These are phyloP conservation scores for Diceros bicornis DNA, from an alignment of 2,797 vertebrate species.

Conservation along the genomic window DNA sequence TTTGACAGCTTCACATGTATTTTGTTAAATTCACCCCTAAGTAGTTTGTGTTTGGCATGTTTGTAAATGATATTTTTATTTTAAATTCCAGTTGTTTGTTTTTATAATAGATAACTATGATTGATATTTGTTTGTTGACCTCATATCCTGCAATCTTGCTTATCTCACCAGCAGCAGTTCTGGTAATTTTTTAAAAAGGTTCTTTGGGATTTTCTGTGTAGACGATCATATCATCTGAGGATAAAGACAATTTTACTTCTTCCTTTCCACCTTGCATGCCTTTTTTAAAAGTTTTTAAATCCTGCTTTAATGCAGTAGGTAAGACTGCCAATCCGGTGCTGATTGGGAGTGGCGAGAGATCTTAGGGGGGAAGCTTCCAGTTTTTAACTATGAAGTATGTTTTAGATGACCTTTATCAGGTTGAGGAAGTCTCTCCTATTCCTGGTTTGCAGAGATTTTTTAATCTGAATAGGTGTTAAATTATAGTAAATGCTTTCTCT, in stretches of 20 bases:
- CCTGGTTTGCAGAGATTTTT: background rate
- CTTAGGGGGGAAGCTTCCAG: background rate
- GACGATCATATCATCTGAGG: background rate
- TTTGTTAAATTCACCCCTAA: background rate
- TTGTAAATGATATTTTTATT: background rate
- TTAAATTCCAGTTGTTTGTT: background rate
- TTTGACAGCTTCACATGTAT: background rate
- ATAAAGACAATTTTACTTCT: background rate
- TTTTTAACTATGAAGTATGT: background rate
- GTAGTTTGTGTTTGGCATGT: background rate
- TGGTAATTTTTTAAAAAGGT: background rate
- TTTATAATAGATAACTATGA: background rate
- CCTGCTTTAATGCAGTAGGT: background rate
- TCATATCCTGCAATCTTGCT: background rate
- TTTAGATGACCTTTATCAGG: background rate
- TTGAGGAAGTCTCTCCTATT: background rate
- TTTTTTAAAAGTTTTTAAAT: background rate
- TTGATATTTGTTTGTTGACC: background rate
- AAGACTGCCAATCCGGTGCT: background rate
- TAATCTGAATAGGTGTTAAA: background rate
- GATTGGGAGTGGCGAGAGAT: background rate
- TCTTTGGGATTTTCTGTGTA: background rate
- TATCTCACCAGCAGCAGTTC: background rate
- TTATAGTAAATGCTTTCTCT: background rate
- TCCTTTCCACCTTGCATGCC: background rate